Percentiles rank a stretch among this genome's conserved stretches.
phyloP scores from a whole-genome alignment of 2,113 vertebrate species.

The Lagopus leucura region DNA sequence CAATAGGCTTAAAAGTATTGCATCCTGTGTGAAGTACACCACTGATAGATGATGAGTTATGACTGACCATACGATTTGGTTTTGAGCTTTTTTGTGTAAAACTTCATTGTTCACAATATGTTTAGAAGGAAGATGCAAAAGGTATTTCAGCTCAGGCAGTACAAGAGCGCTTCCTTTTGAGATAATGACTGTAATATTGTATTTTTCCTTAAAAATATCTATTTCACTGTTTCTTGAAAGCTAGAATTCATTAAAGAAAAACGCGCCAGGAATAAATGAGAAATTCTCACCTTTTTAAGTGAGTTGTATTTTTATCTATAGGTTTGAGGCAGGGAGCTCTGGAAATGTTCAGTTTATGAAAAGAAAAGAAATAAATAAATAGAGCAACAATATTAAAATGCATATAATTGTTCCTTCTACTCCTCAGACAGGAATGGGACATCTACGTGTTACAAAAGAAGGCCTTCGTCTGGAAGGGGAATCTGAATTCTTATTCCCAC shows the following conservation, averaged over 20 bases:
- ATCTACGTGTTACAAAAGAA: constrained; percentile 86
- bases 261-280: background rate
- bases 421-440: constrained; percentile 92
- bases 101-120: background rate
- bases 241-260: background rate
- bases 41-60: background rate
- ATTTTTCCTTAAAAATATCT: background rate
- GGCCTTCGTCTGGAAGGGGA: constrained; percentile 94
- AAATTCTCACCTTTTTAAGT: background rate
- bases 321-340: background rate
- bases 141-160: background rate
- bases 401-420: background rate
- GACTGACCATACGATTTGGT: background rate
- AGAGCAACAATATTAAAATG: background rate
- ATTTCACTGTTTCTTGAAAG: background rate
- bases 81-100: background rate
- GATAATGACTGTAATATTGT: background rate
- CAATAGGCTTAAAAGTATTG: background rate
- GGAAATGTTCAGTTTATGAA: background rate
- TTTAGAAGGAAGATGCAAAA: background rate
- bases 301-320: background rate
- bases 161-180: background rate
- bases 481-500: constrained; percentile 92
- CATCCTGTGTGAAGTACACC: background rate
- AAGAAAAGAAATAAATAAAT: background rate